Evolutionary conservation across 2,888 invertebrate species (phyloP), one percentile per base, ranked within the genome.

Genomic region (Ceramica pisi): DNA sequence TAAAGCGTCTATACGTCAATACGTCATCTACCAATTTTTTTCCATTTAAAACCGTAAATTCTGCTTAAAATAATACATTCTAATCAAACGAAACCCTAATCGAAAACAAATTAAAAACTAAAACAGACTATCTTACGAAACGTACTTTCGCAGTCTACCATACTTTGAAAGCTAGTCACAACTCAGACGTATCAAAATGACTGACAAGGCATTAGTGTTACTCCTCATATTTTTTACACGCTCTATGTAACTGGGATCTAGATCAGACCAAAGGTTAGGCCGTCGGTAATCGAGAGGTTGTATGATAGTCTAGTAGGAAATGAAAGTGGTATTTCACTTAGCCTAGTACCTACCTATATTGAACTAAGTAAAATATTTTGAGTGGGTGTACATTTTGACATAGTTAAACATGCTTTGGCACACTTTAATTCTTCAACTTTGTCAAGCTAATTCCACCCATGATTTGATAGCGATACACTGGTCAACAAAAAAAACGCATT

Each of bases 131-230:
- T 41, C 38, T 80, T 71, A 69, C 64, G 67, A 67, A 82, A 82
- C 26, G 2, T 9, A 63, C 55, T 75, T 78, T 78, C 67, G 62
- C 73, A 83, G 0, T 59, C 68, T 70, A 74, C 71, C 73, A 67
- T 75, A 82, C 64, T 82, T 83, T 83, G 85, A 85, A 85, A 84
- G 84, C 80, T 80, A 71, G 72, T 82, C 78, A 38, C 73, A 84
- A 70, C 72, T 82, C 78, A 31, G 72, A 84, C 80, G 73, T 82
- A 89, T 90, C 89, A 90, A 84, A 86, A 67, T 92, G 90, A 92
- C 89, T 91, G 92, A 92, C 93, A 92, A 89, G 86, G 79, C 90
- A 90, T 92, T 92, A 89, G 87, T 84, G 84, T 84, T 78, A 76
- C 85, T 86, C 61, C 51, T 72, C 63, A 74, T 60, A 53, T 86